Conservation (phyloP, 2,797 vertebrate genomes). For the Sebastes matsubarae region DNA sequence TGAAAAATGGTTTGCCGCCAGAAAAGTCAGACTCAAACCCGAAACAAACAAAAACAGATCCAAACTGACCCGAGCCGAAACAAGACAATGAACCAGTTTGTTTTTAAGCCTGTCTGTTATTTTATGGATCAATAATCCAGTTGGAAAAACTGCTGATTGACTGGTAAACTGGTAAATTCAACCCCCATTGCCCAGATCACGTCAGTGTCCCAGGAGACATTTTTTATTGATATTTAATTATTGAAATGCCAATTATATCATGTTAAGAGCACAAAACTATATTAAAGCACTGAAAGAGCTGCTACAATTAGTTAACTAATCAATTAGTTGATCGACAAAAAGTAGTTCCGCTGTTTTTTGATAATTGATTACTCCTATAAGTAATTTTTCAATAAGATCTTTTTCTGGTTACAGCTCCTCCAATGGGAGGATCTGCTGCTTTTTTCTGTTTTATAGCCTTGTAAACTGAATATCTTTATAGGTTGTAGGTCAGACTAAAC, state of each 20-base stretch:
- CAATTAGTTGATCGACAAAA: fast-evolving
- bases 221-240: not conserved
- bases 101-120: not conserved
- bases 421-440: not conserved
- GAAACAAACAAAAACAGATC: not conserved
- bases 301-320: not conserved
- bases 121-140: not conserved
- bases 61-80: not conserved
- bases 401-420: not conserved
- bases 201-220: not conserved
- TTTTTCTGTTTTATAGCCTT: not conserved
- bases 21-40: not conserved
- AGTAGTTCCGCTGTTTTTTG: not conserved
- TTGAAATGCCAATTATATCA: not conserved
- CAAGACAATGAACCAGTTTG: not conserved
- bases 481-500: not conserved
- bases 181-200: not conserved
- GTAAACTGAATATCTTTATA: not conserved
- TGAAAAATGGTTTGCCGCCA: not conserved
- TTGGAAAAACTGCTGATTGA: not conserved
- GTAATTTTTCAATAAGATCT: not conserved
- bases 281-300: not conserved
- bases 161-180: not conserved
- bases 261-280: too few species aligned
- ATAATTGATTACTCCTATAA: not conserved